These are phyloP conservation scores for Trichomalopsis sarcophagae DNA, from an alignment of 1,140 invertebrate genomes.

Conservation along the genomic window DNA sequence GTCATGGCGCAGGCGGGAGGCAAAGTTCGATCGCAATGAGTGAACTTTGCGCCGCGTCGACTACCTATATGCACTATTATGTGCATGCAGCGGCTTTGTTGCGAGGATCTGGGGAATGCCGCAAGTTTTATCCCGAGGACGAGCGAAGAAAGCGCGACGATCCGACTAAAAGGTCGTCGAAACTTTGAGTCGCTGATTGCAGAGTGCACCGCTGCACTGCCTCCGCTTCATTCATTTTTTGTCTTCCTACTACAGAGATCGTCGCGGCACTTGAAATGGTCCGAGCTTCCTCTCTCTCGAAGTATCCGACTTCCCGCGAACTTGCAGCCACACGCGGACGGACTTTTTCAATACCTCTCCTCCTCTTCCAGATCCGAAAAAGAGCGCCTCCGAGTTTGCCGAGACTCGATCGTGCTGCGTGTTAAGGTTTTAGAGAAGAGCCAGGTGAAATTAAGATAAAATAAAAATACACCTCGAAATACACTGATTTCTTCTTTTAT, in stretches of 20 bases:
- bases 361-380: background rate
- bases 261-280: background rate
- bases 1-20: background rate
- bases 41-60: background rate
- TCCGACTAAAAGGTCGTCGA: conserved; percentile 15
- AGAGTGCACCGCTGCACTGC: background rate
- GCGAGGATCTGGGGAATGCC: background rate
- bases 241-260: background rate
- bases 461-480: too few species aligned
- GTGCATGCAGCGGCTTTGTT: background rate
- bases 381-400: too few species aligned
- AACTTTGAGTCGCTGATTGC: conserved; percentile 14
- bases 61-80: background rate
- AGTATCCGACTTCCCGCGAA: background rate
- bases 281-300: background rate
- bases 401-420: too few species aligned
- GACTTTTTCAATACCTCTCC: background rate
- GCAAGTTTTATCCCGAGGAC: background rate
- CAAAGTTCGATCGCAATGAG: conserved; percentile 24
- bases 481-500: too few species aligned
- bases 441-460: too few species aligned
- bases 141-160: conserved; percentile 8
- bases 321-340: background rate
- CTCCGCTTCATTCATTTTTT: conserved; percentile 1
- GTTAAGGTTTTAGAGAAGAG: too few species aligned